phyloP scores from a whole-genome alignment of 2,888 invertebrate species.

The Crossocerus cetratus region DNA sequence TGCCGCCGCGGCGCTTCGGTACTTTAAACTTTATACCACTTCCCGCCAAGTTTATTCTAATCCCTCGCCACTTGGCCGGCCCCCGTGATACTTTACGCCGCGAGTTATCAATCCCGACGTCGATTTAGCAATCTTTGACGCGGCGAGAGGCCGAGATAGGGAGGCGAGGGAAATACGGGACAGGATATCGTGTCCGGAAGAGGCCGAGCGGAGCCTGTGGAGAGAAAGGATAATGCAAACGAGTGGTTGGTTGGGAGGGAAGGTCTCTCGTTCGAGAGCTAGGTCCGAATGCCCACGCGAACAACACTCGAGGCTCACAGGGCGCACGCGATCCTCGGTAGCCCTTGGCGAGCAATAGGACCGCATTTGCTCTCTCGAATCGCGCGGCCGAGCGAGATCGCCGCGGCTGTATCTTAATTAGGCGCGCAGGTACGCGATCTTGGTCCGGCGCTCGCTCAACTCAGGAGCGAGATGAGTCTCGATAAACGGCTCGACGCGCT shows the following conservation, averaged over 20 bases:
- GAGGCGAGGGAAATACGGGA: too few species aligned
- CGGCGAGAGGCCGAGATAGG: too few species aligned
- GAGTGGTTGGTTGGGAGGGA: slow-evolving; percentile 36
- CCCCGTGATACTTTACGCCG: too few species aligned
- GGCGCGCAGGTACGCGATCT: neutral
- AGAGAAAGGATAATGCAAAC: slow-evolving; percentile 34
- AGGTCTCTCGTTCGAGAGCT: slow-evolving; percentile 38
- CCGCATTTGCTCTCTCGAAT: neutral
- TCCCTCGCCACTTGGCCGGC: neutral
- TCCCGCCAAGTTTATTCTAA: neutral
- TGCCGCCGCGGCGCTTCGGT: neutral
- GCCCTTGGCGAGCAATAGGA: too few species aligned
- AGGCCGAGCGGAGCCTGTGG: too few species aligned
- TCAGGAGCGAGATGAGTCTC: neutral
- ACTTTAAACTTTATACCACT: neutral
- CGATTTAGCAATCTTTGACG: too few species aligned
- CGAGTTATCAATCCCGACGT: too few species aligned
- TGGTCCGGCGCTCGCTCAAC: neutral
- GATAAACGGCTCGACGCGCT: neutral
- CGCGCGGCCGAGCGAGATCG: neutral
- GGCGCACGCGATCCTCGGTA: slow-evolving; percentile 48
- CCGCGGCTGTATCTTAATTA: slow-evolving; percentile 11
- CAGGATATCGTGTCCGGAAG: too few species aligned
- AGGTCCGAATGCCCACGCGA: slow-evolving; percentile 47
- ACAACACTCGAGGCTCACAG: slow-evolving; percentile 24